Evolutionary conservation across 2,888 invertebrate species (phyloP).

Genomic region (Aelia acuminata): DNA sequence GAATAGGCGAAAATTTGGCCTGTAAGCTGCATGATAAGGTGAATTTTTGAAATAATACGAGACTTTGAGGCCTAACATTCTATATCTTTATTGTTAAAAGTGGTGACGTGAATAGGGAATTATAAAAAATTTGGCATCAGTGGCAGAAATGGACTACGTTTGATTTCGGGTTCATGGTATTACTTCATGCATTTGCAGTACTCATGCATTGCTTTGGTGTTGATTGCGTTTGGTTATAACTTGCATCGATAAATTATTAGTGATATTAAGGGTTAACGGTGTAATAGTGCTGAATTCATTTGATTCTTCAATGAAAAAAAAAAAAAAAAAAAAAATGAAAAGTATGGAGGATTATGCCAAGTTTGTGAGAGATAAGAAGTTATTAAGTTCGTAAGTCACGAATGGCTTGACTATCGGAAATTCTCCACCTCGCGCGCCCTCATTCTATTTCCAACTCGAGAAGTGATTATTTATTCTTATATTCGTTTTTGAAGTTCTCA

Average conservation of each 20-base stretch:
- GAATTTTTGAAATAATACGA: too few species aligned
- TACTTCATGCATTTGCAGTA: too few species aligned
- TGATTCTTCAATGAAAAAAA: background rate
- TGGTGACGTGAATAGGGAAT: too few species aligned
- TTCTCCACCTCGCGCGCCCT: background rate
- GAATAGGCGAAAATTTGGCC: too few species aligned
- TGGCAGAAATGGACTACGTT: too few species aligned
- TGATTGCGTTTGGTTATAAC: background rate
- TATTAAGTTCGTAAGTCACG: background rate
- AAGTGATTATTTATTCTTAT: too few species aligned
- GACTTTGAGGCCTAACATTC: too few species aligned
- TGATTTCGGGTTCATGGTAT: too few species aligned
- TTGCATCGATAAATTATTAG: background rate
- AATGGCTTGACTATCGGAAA: background rate
- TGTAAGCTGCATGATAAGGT: too few species aligned
- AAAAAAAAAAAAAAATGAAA: background rate
- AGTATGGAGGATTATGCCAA: background rate
- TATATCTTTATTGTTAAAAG: too few species aligned
- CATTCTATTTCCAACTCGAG: background rate
- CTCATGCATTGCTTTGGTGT: too few species aligned
- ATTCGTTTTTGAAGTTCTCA: background rate
- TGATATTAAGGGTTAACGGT: background rate
- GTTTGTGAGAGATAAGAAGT: background rate
- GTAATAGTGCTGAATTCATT: background rate
- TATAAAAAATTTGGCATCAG: too few species aligned